These are phyloP conservation scores for Ameiurus melas DNA, from an alignment of 2,113 vertebrate genomes.

Conservation along the genomic window DNA sequence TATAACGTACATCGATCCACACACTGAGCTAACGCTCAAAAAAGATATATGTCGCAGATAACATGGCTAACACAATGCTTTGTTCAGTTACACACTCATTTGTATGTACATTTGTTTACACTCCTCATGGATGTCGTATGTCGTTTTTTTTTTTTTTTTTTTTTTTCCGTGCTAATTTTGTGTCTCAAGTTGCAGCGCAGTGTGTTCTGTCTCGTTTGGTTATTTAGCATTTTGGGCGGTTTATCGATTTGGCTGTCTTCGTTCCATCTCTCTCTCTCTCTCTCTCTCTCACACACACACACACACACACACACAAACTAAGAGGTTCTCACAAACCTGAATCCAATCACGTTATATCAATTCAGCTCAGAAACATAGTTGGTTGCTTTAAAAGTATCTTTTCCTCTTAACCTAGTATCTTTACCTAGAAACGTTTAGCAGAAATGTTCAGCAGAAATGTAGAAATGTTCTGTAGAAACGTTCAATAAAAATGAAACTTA, in stretches of 20 bases:
- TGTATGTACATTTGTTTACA: background rate
- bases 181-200: background rate
- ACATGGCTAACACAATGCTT: background rate
- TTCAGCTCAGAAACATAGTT: too few relatives aligned
- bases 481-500: too few relatives aligned
- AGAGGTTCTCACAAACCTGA: background rate
- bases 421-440: too few relatives aligned
- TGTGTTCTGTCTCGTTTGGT: background rate
- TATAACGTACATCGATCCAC: background rate
- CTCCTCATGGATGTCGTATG: background rate
- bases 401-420: too few relatives aligned
- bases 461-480: too few relatives aligned
- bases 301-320: slow-evolving; percentile 15
- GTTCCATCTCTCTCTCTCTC: background rate
- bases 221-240: background rate
- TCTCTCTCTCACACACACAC: slow-evolving; percentile 1
- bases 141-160: background rate
- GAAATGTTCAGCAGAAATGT: too few relatives aligned
- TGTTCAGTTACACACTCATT: background rate
- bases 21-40: background rate
- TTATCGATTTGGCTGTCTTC: background rate
- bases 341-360: too few relatives aligned
- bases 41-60: background rate
- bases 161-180: background rate
- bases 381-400: background rate